Conservation (phyloP, 1,140 invertebrate species). For the Ostrea edulis region DNA sequence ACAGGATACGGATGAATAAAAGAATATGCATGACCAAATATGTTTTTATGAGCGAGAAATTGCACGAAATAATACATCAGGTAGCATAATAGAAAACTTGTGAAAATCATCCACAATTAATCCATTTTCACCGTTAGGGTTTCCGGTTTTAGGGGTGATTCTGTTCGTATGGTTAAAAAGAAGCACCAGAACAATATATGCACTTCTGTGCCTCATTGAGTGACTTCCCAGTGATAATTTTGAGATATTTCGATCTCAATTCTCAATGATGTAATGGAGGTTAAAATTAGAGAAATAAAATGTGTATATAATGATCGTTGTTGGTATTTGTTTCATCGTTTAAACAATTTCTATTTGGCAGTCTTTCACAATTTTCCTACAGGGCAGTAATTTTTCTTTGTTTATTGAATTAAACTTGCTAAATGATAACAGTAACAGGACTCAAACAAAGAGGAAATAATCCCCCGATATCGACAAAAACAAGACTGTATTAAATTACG, state of each 20-base stretch:
- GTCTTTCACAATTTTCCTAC: not conserved
- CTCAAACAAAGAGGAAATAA: constrained; percentile 1
- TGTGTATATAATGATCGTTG: not conserved
- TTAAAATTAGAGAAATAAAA: not conserved
- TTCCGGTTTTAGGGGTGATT: too few relatives aligned
- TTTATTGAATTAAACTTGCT: constrained; percentile 7
- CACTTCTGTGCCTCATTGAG: too few relatives aligned
- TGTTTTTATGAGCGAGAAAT: not conserved
- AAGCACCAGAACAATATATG: too few relatives aligned
- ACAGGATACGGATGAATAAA: not conserved
- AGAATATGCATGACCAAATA: not conserved
- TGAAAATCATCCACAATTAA: too few relatives aligned
- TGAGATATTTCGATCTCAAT: not conserved
- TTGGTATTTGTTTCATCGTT: not conserved
- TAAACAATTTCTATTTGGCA: not conserved
- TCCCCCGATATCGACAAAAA: not conserved
- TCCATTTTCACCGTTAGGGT: too few relatives aligned
- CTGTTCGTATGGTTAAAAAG: too few relatives aligned
- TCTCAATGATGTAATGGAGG: not conserved
- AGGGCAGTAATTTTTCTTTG: not conserved
- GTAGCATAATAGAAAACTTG: too few relatives aligned
- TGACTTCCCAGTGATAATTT: not conserved
- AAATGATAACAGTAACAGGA: constrained; percentile 13
- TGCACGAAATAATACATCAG: too few relatives aligned
- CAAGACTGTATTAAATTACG: constrained; percentile 17